Evolutionary conservation across 2,888 invertebrate species (phyloP).

Genomic region (Noctua pronuba): DNA sequence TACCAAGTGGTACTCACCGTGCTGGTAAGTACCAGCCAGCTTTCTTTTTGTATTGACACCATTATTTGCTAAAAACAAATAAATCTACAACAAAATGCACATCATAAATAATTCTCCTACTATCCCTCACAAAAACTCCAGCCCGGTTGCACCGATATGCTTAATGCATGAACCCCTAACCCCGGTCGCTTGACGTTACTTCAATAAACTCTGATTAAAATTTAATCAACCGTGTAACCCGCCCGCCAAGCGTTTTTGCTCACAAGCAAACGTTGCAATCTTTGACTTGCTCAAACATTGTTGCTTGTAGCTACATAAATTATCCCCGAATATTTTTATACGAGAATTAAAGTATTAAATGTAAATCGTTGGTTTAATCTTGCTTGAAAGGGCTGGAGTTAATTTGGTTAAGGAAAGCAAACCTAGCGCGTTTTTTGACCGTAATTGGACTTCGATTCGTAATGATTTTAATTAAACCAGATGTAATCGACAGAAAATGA

Average conservation of each 20-base stretch:
- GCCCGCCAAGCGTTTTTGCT: constrained; percentile 72
- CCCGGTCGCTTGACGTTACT: constrained; percentile 66
- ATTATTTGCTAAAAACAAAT: neutral
- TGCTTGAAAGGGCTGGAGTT: constrained; percentile 8
- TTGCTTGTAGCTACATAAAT: constrained; percentile 53
- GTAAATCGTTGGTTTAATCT: constrained; percentile 13
- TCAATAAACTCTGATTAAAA: constrained; percentile 80
- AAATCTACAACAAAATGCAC: constrained; percentile 10
- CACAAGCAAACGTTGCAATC: constrained; percentile 64
- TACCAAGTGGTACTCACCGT: too few relatives aligned
- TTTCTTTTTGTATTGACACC: neutral
- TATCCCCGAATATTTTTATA: constrained; percentile 45
- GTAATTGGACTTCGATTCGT: neutral
- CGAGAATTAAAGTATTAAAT: constrained; percentile 25
- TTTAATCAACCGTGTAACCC: constrained; percentile 78
- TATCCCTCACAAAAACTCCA: constrained; percentile 31
- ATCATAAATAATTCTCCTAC: constrained; percentile 25
- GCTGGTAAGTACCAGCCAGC: neutral
- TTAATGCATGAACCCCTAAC: constrained; percentile 59
- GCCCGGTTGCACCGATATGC: constrained; percentile 44
- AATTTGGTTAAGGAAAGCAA: neutral
- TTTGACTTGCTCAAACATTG: constrained; percentile 57
- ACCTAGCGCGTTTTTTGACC: neutral
- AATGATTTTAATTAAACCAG: neutral
- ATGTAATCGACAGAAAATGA: neutral